Evolutionary conservation across 1,140 invertebrate genomes (phyloP).

Genomic region (Lamellibrachia luymesi): DNA sequence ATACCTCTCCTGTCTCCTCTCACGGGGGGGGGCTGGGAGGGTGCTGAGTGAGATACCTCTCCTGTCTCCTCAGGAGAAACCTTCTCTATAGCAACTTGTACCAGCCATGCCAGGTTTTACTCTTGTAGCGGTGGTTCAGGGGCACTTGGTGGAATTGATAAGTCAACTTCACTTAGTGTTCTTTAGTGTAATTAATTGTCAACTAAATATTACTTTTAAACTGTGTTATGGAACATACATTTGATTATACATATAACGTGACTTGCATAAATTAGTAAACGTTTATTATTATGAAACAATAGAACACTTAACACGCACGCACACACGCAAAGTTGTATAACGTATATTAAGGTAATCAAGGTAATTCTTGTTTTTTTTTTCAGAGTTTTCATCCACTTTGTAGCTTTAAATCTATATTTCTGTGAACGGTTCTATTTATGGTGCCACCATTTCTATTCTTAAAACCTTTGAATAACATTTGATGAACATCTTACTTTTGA

Average conservation of each 20-base stretch:
- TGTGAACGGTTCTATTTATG: background rate
- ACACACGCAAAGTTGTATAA: no score
- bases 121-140: conserved; percentile 42
- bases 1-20: no score
- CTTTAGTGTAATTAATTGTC: no score
- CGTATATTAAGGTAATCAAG: no score
- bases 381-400: no score
- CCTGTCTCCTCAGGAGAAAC: conserved; percentile 38
- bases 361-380: background rate
- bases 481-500: background rate
- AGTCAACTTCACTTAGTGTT: background rate
- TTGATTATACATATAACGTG: no score
- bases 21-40: background rate
- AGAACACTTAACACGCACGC: no score
- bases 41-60: conserved; percentile 34
- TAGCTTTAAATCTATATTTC: no score
- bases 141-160: conserved; percentile 39
- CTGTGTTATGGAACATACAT: no score
- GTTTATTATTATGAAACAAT: no score
- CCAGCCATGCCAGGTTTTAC: conserved; percentile 20
- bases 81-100: conserved; percentile 40
- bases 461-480: background rate
- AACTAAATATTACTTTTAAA: no score
- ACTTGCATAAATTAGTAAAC: no score
- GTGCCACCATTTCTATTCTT: background rate